Evolutionary conservation across 2,888 invertebrate species (phyloP).

Genomic region (Schrankia costaestrigalis): DNA sequence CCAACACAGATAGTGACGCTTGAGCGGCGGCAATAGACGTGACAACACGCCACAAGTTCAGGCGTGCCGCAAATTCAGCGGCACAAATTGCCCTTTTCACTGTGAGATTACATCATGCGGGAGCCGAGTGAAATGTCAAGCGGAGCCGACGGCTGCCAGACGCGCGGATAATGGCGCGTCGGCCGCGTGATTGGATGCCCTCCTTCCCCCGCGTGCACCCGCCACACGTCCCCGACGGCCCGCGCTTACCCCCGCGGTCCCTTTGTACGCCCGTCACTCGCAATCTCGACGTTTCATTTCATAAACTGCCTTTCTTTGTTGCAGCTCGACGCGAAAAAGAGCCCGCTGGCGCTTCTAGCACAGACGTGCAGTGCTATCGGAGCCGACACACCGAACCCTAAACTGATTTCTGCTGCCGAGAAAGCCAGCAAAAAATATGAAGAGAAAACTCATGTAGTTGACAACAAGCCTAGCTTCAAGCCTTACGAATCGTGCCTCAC

Average conservation of each 20-base stretch:
- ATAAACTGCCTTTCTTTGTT: conserved; percentile 80
- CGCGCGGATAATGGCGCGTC: conserved; percentile 81
- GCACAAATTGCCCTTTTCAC: conserved; percentile 81
- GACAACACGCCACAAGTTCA: conserved; percentile 73
- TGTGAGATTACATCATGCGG: conserved; percentile 81
- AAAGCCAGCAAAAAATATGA: conserved; percentile 84
- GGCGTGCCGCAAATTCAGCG: conserved; percentile 78
- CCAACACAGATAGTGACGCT: conserved; percentile 30
- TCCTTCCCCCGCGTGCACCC: conserved; percentile 48
- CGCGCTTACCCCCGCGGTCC: conserved; percentile 56
- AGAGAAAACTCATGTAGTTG: conserved; percentile 81
- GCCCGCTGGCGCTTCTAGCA: conserved; percentile 95
- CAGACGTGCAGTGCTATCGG: conserved; percentile 99
- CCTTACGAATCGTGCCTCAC: conserved; percentile 86
- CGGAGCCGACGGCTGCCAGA: conserved; percentile 80
- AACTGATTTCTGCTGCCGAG: conserved; percentile 87
- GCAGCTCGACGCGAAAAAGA: conserved; percentile 98
- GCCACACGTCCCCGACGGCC: conserved; percentile 38
- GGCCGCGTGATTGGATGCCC: conserved; percentile 78
- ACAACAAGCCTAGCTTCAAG: conserved; percentile 85
- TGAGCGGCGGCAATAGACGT: conserved; percentile 57
- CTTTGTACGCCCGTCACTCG: conserved; percentile 76
- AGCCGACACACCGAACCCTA: conserved; percentile 90
- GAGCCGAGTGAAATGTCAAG: conserved; percentile 81
- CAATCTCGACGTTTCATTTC: conserved; percentile 77